Percentiles rank a stretch among this genome's conserved stretches.
phyloP scores from a whole-genome alignment of 2,888 invertebrate genomes.

The Toxonevra muliebris region DNA sequence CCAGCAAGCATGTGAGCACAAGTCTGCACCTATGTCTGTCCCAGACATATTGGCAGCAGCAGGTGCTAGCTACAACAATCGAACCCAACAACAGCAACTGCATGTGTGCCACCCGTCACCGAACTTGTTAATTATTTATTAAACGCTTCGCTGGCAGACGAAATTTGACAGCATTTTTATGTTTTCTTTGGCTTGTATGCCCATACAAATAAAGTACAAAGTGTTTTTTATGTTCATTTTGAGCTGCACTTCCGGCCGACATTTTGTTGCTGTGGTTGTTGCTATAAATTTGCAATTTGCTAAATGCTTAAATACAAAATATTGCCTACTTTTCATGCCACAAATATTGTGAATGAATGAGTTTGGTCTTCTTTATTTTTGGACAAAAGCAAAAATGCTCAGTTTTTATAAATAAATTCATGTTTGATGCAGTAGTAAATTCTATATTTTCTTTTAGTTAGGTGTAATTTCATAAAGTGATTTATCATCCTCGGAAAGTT shows the following conservation, averaged over 20 bases:
- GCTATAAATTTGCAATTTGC: no score
- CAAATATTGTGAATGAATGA: no score
- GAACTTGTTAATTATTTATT: slow-evolving; percentile 7
- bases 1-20: not conserved
- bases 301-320: no score
- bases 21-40: not conserved
- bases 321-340: no score
- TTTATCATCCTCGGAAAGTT: no score
- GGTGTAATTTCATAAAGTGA: no score
- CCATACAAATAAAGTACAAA: not conserved
- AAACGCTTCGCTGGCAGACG: slow-evolving; percentile 16
- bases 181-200: not conserved
- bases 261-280: no score
- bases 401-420: no score
- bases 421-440: no score
- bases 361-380: no score
- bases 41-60: slow-evolving; percentile 29
- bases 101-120: not conserved
- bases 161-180: not conserved
- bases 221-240: not conserved
- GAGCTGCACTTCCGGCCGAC: not conserved
- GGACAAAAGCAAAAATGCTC: no score
- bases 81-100: not conserved
- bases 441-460: no score
- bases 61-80: slow-evolving; percentile 10